Conservation (phyloP, 1,140 invertebrate species). For the Papilio dardanus region DNA sequence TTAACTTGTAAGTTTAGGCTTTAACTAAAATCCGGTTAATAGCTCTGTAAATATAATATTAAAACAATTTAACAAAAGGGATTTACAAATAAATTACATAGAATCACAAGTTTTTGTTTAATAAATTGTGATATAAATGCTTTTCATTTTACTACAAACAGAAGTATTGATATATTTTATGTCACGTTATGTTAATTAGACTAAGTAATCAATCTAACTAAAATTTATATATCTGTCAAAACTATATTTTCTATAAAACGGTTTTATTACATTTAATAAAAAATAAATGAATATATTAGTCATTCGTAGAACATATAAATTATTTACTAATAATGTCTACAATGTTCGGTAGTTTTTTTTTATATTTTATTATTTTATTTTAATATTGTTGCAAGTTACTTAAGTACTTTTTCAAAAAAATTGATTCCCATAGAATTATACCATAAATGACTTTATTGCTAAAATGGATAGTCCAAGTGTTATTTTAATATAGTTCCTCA, state of each 20-base stretch:
- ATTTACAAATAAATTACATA: neutral
- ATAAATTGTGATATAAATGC: neutral
- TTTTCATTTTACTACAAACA: neutral
- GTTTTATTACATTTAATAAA: constrained; percentile 31
- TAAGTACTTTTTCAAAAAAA: neutral
- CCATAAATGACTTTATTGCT: constrained; percentile 47
- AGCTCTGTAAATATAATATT: neutral
- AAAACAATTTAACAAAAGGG: constrained; percentile 12
- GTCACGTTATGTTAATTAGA: neutral
- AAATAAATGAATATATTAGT: constrained; percentile 4
- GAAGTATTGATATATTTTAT: neutral
- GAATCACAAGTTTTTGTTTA: neutral
- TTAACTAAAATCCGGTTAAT: neutral
- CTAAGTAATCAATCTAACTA: neutral
- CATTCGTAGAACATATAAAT: neutral
- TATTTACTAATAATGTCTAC: neutral
- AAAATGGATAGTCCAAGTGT: constrained; percentile 55
- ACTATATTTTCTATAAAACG: neutral
- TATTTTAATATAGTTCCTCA: constrained; percentile 63
- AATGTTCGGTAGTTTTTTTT: no score
- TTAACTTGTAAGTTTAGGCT: neutral
- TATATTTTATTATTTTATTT: neutral
- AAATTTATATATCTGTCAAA: constrained; percentile 6
- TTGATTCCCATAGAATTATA: constrained; percentile 35
- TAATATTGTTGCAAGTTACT: neutral